Base-by-base conservation (phyloP, 2,888 invertebrate species). In the Agriopis aurantiaria region DNA sequence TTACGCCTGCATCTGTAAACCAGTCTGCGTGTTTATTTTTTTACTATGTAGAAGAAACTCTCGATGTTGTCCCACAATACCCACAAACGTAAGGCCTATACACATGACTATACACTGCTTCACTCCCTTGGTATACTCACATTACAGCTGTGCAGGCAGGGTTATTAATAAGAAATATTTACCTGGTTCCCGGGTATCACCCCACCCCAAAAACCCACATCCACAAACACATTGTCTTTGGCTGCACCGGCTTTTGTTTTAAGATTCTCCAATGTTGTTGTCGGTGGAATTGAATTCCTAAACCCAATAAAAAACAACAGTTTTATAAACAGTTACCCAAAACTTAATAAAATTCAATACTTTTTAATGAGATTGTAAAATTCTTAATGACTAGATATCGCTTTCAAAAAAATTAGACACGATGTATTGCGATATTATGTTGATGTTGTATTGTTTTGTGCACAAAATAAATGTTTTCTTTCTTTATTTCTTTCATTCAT, bases 181-280 rank as follows among this genome's bases (percentile, higher is more conserved):
- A 96, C 96, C 84, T 95, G 88, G 86, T 97, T 97, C 69, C 95
- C 96, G 0, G 96, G 96, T 59, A 97, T 94, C 0, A 97, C 95
- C n/a, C 97, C 97, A n/a, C 97, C 97, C 97, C 97, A 97, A 86
- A 97, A 97, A 4, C 95, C 97, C 56, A 97, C 96, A 82, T 97
- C 97, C 0, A 97, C 95, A 76, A 93, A 96, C 40, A 96, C 91
- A 76, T 95, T 95, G 2, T 94, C 95, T 51, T 91, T 85, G 0
- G 97, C 96, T 3, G 95, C 93, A 11, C 87, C 79, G 3, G 95
- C 92, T 88, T 97, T 97, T 0, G 88, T 90, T 80, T 95, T 92
- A 8, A 97, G 91, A 79, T 96, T 96, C 43, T 94, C 90, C 33
- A 96, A 80, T 0, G 95, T 96, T 0, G 96, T 96, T 0, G 97